Conservation (phyloP, 2,797 vertebrate species). For the Meriones psammophilus region DNA sequence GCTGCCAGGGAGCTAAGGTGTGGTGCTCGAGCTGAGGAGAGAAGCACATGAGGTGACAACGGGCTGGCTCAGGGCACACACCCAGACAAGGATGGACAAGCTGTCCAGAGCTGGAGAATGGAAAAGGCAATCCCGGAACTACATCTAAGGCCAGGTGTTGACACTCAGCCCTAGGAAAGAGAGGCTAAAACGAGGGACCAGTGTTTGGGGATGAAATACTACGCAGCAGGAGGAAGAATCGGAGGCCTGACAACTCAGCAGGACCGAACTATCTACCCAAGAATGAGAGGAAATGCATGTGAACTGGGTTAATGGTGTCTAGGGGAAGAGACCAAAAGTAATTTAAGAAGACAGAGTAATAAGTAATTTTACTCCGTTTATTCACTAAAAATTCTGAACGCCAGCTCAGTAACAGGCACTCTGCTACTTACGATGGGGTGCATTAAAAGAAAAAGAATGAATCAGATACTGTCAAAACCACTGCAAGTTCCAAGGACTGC, state of each 20-base stretch:
- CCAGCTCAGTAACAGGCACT: neutral
- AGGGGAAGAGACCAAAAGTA: neutral
- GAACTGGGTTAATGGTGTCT: neutral
- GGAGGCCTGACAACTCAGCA: neutral
- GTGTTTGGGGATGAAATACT: neutral
- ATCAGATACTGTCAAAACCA: constrained; percentile 3
- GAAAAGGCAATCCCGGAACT: neutral
- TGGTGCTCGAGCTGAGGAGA: neutral
- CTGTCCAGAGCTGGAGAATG: neutral
- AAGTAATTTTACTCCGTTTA: constrained; percentile 2
- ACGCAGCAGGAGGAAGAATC: neutral
- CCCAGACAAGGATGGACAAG: neutral
- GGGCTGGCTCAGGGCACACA: neutral
- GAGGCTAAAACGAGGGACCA: too few species aligned
- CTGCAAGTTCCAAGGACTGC: neutral
- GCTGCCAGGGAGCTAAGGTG: neutral
- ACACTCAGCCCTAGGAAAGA: neutral
- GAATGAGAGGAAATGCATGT: neutral
- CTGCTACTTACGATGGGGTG: neutral
- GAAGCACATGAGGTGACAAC: neutral
- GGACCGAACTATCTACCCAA: neutral
- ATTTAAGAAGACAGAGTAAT: neutral
- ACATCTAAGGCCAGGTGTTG: too few species aligned
- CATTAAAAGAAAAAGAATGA: neutral
- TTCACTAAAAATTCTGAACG: neutral